These are phyloP conservation scores for Geotrupes spiniger DNA, from an alignment of 2,888 invertebrate species.

Conservation along the genomic window DNA sequence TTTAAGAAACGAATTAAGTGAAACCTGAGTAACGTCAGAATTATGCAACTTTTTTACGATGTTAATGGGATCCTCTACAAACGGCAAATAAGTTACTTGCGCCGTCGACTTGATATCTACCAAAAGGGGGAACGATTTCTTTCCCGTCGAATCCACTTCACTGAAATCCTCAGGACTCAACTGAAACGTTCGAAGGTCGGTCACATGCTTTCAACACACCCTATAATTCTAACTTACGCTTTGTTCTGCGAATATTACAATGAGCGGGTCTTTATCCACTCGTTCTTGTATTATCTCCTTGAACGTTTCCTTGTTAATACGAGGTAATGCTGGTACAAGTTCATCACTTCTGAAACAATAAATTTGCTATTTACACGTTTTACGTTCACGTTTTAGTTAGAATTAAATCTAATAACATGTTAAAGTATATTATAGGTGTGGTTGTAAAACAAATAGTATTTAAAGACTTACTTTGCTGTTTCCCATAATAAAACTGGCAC, in stretches of 20 bases:
- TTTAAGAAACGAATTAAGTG: conserved; percentile 36
- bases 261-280: conserved; percentile 43
- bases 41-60: conserved; percentile 55
- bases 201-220: conserved; percentile 1
- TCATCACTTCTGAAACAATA: conserved; percentile 26
- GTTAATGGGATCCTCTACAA: conserved; percentile 60
- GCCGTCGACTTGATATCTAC: conserved; percentile 43
- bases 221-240: conserved; percentile 45
- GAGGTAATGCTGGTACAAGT: conserved; percentile 43
- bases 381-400: background rate
- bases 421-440: conserved; percentile 27
- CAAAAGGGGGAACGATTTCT: conserved; percentile 49
- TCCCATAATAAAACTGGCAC: conserved; percentile 48
- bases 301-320: conserved; percentile 43
- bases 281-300: conserved; percentile 37
- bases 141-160: conserved; percentile 44
- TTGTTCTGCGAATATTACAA: conserved; percentile 54
- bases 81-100: conserved; percentile 56
- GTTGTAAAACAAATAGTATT: conserved; percentile 24
- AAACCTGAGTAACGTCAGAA: conserved; percentile 37
- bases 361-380: conserved; percentile 1
- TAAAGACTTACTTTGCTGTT: conserved; percentile 41
- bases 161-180: conserved; percentile 52
- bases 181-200: conserved; percentile 37
- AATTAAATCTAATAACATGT: conserved; percentile 23